A percentile compares a stretch with the other conserved stretches of the same genome.
These are phyloP conservation scores for Sebastiscus tertius DNA, from an alignment of 2,797 vertebrate genomes.

Conservation along the genomic window DNA sequence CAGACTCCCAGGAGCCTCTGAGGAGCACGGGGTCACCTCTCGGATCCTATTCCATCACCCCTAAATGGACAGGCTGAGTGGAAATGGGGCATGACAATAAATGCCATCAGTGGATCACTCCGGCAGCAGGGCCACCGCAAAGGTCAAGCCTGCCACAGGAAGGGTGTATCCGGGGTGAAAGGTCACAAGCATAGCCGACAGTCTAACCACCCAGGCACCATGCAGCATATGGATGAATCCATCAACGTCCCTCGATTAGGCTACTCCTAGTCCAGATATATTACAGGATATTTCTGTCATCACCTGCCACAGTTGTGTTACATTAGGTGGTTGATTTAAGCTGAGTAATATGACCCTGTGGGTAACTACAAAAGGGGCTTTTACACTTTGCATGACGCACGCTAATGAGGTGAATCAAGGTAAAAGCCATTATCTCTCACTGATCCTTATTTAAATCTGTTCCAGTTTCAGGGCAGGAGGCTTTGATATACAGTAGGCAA, in stretches of 20 bases:
- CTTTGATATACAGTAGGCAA: slow-evolving; percentile 7
- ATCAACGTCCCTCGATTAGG: slow-evolving; percentile 32
- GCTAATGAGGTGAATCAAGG: slow-evolving; percentile 56
- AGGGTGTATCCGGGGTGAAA: slow-evolving; percentile 63
- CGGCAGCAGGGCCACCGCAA: slow-evolving; percentile 47
- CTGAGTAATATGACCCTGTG: slow-evolving; percentile 13
- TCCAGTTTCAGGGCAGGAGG: slow-evolving; percentile 28
- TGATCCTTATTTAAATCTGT: slow-evolving; percentile 41
- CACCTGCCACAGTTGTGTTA: slow-evolving; percentile 12
- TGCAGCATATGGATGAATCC: slow-evolving; percentile 57
- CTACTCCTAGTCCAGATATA: slow-evolving; percentile 25
- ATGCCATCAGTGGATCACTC: slow-evolving; percentile 69
- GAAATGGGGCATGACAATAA: slow-evolving; percentile 74
- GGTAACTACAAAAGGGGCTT: slow-evolving; percentile 19
- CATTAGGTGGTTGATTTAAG: slow-evolving; percentile 28
- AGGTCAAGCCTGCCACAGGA: slow-evolving; percentile 65
- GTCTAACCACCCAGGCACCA: slow-evolving; percentile 16
- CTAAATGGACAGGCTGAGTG: slow-evolving; percentile 67
- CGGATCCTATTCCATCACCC: slow-evolving; percentile 68
- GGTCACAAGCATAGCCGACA: slow-evolving; percentile 58
- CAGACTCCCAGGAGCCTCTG: slow-evolving; percentile 63
- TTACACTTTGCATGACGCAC: neutral
- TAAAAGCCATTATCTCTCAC: slow-evolving; percentile 47
- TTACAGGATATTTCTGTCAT: slow-evolving; percentile 50
- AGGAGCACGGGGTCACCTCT: slow-evolving; percentile 62